Base-by-base conservation (phyloP, 2,113 vertebrate species). In the Colius striatus region DNA sequence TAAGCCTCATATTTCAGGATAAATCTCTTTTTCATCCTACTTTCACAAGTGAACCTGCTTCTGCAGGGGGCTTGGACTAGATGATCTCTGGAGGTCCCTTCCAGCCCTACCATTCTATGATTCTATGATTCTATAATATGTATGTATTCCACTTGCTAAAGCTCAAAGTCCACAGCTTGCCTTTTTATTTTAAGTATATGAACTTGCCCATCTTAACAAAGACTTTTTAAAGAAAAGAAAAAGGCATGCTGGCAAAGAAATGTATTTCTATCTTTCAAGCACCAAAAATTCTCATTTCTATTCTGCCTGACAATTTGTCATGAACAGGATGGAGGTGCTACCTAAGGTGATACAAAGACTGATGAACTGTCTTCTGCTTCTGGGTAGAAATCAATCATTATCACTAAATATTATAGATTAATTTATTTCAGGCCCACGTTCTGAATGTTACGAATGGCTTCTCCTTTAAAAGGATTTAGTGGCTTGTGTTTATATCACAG, bases 371-470 rank as follows among this genome's bases (percentile, higher is more conserved):
- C n/a, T 47, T 53, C 57, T 72, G 17, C 51, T 20, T 90, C 16
- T 80, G 45, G 30, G 57, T 65, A 74, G 34, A 84, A 91, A 90
- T 95, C 71, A 89, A 32, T 95, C 83, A 70, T 50, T n/a, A 74
- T 53, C 1, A 5, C 13, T 74, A 84, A 85, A 93, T 72, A 83
- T 74, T 77, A 68, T 22, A 92, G 60, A 85, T 66, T n/a, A 48
- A 7, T 88, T 89, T 4, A 48, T 79, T 93, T 90, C 48, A 85
- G 62, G 36, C 70, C 43, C 43, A 70, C 50, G 36, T 75, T 48
- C 32, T 32, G 20, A 34, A 45, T 54, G 20, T 65, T 87, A 53
- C 87, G 75, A 93, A 73, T 60, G 34, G 5, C 6, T 61, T 95
- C 61, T 55, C 45, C 21, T 43, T 83, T 77, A 51, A 90, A 87